phyloP scores from a whole-genome alignment of 2,888 invertebrate genomes.

The Synergus gifuensis region DNA sequence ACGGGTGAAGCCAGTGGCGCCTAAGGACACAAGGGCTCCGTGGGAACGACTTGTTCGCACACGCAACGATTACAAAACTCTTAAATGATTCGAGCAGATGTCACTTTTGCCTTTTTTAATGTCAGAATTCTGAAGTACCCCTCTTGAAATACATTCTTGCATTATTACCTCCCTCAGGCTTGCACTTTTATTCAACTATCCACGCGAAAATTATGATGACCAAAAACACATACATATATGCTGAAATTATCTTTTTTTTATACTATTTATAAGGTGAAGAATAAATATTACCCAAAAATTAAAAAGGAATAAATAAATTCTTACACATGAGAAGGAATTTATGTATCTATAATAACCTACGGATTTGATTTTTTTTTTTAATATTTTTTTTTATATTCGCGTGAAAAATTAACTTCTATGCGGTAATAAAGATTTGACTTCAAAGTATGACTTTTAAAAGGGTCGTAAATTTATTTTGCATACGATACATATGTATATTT shows the following conservation, averaged over 20 bases:
- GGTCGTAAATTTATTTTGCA: slow-evolving; percentile 14
- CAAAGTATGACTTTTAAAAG: neutral
- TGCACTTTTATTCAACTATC: neutral
- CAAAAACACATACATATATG: neutral
- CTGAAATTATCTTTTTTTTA: neutral
- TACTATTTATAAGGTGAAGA: neutral
- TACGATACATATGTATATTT: slow-evolving; percentile 29
- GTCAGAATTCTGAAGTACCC: neutral
- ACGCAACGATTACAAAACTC: slow-evolving; percentile 46
- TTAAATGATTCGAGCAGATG: slow-evolving; percentile 27
- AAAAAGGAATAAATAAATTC: no score
- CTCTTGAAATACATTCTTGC: neutral
- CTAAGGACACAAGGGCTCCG: slow-evolving; percentile 62
- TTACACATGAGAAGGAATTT: no score
- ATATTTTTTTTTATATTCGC: neutral
- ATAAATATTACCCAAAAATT: no score
- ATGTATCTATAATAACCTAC: no score
- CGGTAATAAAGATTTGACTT: neutral
- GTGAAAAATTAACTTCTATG: neutral
- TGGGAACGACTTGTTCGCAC: slow-evolving; percentile 58
- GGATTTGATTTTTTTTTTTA: neutral
- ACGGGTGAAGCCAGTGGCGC: slow-evolving; percentile 60
- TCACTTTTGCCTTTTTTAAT: slow-evolving; percentile 24
- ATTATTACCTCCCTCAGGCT: neutral
- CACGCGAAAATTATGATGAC: neutral